phyloP scores from a whole-genome alignment of 2,113 vertebrate genomes.

The Rhabdomys dilectus region DNA sequence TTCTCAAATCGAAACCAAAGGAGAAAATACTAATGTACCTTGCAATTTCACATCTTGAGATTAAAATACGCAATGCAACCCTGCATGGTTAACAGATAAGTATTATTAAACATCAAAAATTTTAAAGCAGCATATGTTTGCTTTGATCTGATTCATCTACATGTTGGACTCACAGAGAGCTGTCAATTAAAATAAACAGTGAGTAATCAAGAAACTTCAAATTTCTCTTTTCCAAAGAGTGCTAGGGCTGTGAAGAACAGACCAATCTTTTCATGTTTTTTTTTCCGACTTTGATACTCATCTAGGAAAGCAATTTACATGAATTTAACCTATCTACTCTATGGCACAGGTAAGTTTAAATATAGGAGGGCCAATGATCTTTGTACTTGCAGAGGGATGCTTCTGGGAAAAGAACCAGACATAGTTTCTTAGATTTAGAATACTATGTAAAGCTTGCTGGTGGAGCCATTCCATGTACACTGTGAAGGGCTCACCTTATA shows the following conservation, averaged over 20 bases:
- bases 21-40: not conserved
- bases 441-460: not conserved
- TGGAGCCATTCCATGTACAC: not conserved
- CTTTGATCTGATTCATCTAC: slow-evolving; percentile 46
- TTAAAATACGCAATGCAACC: not conserved
- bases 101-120: not conserved
- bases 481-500: not conserved
- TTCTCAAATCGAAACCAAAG: not conserved
- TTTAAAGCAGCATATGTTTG: slow-evolving; percentile 14
- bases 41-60: slow-evolving; percentile 18
- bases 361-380: not conserved
- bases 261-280: slow-evolving; percentile 57
- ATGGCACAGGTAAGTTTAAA: not conserved
- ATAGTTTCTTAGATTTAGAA: not conserved
- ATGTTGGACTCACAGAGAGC: slow-evolving; percentile 3
- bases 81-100: slow-evolving; percentile 2
- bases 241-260: slow-evolving; percentile 24
- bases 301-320: slow-evolving; percentile 51
- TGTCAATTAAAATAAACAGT: slow-evolving; percentile 53
- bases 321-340: slow-evolving; percentile 2
- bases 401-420: not conserved
- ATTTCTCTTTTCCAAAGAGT: slow-evolving; percentile 11
- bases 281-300: slow-evolving; percentile 47
- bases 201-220: slow-evolving; percentile 15
- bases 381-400: not conserved